Base-by-base conservation (phyloP, 2,113 vertebrate genomes). In the Synchiropus splendidus region DNA sequence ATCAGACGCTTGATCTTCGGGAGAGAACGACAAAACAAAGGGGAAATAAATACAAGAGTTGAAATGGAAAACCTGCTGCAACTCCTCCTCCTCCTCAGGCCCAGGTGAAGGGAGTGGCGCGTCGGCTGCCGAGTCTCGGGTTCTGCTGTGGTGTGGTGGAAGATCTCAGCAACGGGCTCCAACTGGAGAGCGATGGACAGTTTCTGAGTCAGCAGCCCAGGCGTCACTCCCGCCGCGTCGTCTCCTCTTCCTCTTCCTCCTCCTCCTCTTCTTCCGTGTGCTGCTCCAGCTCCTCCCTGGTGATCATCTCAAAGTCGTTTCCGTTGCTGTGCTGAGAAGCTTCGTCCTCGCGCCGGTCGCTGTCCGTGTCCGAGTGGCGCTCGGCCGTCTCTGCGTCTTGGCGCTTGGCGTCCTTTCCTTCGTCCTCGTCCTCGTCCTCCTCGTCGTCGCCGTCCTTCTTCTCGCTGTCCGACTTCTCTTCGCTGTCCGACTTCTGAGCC, bases 301-400 rank as follows among this genome's bases (percentile, higher is more conserved):
- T 98, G 80, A 99, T 99, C 92, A 99, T 95, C 86, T 99, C 95
- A 84, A 99, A 99, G 86, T 99, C 95, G 82, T 99, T 99, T 51
- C 93, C 94, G 67, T 91, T 99, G 89, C 95, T 99, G 85, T 99
- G 94, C 53, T 99, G 94, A 41, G 94, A 98, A 3, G 90, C 87
- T 45, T 98, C 95, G 2, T 98, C 95, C 61, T 97, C 95, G 6
- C 89, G 81, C 36, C 90, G 87, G 79, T 99, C 94, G 69, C 92
- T 95, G 87, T 99, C 95, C 37, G 92, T 94, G 81, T 99, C 95
- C 1, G 94, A 92, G 39, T 89, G 90, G 0, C 81, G 84, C 42
- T 92, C 94, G 9, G 67, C 81, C 9, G 79, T 89, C 1, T 72
- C 72, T 16, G 9, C 77, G 11, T 86, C 69, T n/a, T n/a, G n/a